phyloP scores from a whole-genome alignment of 35 echinoderm and acorn worm species.

The Eucidaris tribuloides region DNA sequence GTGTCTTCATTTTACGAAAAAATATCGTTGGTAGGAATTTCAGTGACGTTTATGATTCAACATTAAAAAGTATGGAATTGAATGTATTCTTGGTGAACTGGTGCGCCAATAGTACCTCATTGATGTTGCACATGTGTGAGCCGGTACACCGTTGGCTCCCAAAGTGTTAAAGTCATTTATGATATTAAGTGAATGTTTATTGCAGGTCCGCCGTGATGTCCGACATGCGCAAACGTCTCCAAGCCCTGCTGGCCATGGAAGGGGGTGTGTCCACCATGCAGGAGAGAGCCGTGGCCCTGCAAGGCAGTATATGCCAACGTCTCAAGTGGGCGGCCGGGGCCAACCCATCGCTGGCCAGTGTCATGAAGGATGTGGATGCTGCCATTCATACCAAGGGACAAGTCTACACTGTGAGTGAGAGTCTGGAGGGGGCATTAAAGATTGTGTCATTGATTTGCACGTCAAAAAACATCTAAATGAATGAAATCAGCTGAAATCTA shows the following conservation, averaged over 20 bases:
- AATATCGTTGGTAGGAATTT: too few species aligned
- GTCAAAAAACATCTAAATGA: too few species aligned
- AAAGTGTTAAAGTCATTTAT: not conserved
- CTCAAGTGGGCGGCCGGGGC: slow-evolving; percentile 95
- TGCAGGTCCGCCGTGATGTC: slow-evolving; percentile 85
- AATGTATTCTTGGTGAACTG: too few species aligned
- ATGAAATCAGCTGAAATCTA: too few species aligned
- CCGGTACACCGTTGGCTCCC: too few species aligned
- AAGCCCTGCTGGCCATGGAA: slow-evolving; percentile 49
- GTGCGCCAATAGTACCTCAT: too few species aligned
- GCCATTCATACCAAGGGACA: slow-evolving; percentile 24
- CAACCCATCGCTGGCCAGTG: slow-evolving; percentile 74
- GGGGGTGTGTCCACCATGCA: slow-evolving; percentile 49
- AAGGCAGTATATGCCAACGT: slow-evolving; percentile 72
- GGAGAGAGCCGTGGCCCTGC: slow-evolving; percentile 48
- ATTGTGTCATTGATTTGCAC: too few species aligned
- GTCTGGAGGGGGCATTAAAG: too few species aligned
- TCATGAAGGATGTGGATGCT: slow-evolving; percentile 67
- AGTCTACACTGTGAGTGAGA: slow-evolving; percentile 41
- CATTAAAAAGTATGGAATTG: not conserved
- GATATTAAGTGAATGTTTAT: not conserved
- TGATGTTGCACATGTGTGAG: not conserved
- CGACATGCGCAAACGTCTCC: slow-evolving; percentile 70
- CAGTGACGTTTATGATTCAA: too few species aligned
- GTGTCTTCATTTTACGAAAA: too few species aligned